Evolutionary conservation across 2,113 vertebrate species (phyloP), one percentile per base, ranked within the genome.

Genomic region (Osmerus mordax): DNA sequence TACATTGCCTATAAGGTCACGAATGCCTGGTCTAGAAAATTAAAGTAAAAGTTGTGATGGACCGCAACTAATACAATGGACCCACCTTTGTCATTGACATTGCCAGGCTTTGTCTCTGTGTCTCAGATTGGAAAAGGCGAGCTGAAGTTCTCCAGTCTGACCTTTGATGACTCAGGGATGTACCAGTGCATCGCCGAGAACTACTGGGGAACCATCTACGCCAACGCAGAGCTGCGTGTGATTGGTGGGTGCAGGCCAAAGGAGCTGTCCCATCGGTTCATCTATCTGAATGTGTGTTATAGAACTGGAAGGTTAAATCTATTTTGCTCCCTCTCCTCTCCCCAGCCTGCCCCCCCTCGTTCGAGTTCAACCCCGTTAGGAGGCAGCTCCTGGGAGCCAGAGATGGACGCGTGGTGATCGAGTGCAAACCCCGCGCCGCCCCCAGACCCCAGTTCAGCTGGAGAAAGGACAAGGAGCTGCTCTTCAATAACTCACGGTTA

Each of bases 151-250:
- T 94, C 93, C 76, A 91, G 94, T 1, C 88, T 99, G 78, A 96
- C 92, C 0, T 94, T 97, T 65, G 94, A 94, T 0, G 94, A 99
- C 81, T 95, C 96, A 0, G 97, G 97, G 77, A 98, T 99, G 96
- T 99, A 99, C 84, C 97, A 99, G 69, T 99, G 97, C 75, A 87
- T 99, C 47, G 96, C 96, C n/a, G 95, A 99, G 84, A 99, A 99
- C 69, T 76, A 61, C 0, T 91, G 96, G 52, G 97, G 97, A 74
- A 93, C 91, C 77, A 97, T 98, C 84, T 98, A 99, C 11, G 94
- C 97, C 78, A 99, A 97, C 25, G 97, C 97, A 0, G 97, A 99
- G 81, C 85, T 99, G 76, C 95, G 96, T 78, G 95, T 99, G 73
- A 92, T 98, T 3, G 94, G 97, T 99, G 73, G 94, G 96, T 91